Evolutionary conservation across 2,888 invertebrate genomes (phyloP).

Genomic region (Clepsis dumicolana): DNA sequence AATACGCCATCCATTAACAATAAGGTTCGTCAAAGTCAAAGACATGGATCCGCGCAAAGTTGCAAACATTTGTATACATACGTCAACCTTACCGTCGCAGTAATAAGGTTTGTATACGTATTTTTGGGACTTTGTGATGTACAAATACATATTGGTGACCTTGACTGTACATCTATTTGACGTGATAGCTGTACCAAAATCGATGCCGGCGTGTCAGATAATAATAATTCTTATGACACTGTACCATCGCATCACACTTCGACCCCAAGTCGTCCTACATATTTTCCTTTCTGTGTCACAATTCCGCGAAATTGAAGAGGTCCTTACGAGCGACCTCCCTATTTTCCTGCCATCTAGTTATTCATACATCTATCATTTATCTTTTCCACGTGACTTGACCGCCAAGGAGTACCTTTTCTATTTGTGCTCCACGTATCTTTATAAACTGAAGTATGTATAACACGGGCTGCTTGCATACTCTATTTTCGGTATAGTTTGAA

Average conservation of each 20-base stretch:
- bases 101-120: no score
- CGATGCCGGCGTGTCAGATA: no score
- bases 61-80: no score
- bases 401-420: slow-evolving; percentile 19
- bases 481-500: not conserved
- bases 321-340: slow-evolving; percentile 9
- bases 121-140: no score
- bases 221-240: no score
- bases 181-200: no score
- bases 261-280: not conserved
- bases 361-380: slow-evolving; percentile 36
- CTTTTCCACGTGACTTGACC: slow-evolving; percentile 30
- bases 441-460: not conserved
- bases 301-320: slow-evolving; percentile 26
- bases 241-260: not conserved
- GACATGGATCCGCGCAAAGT: no score
- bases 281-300: not conserved
- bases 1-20: no score
- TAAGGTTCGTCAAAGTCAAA: no score
- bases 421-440: slow-evolving; percentile 25
- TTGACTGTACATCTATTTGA: no score
- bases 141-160: no score
- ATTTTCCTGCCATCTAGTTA: slow-evolving; percentile 20
- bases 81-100: no score
- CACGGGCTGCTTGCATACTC: not conserved